Conservation (phyloP, 2,113 vertebrate genomes). For the Merops nubicus region DNA sequence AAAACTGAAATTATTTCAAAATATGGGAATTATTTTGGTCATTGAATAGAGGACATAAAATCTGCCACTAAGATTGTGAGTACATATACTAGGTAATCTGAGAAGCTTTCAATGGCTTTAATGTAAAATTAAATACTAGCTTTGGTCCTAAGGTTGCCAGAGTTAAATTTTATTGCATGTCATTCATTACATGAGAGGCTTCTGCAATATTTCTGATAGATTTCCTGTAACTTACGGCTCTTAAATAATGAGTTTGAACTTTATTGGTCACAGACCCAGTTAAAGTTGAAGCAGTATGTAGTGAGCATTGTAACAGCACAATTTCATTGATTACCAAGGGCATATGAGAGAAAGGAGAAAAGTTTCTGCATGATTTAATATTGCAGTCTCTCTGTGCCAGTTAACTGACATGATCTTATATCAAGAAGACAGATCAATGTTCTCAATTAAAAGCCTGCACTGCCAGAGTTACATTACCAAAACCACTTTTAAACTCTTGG, state of each 20-base stretch:
- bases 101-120: neutral
- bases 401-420: neutral
- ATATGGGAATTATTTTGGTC: neutral
- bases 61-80: neutral
- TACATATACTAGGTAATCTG: neutral
- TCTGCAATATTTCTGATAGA: neutral
- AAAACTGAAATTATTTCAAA: neutral
- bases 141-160: neutral
- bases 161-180: neutral
- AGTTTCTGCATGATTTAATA: neutral
- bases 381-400: neutral
- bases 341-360: neutral
- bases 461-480: neutral
- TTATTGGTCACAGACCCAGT: neutral
- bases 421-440: neutral
- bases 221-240: neutral
- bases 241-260: neutral
- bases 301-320: rapidly evolving
- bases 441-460: neutral
- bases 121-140: neutral
- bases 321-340: neutral
- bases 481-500: neutral
- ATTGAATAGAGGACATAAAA: neutral
- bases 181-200: neutral
- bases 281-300: neutral